A percentile compares a stretch with the other conserved stretches of the same genome.
Conservation (phyloP, 2,888 invertebrate species). For the Eugnorisma glareosa region DNA sequence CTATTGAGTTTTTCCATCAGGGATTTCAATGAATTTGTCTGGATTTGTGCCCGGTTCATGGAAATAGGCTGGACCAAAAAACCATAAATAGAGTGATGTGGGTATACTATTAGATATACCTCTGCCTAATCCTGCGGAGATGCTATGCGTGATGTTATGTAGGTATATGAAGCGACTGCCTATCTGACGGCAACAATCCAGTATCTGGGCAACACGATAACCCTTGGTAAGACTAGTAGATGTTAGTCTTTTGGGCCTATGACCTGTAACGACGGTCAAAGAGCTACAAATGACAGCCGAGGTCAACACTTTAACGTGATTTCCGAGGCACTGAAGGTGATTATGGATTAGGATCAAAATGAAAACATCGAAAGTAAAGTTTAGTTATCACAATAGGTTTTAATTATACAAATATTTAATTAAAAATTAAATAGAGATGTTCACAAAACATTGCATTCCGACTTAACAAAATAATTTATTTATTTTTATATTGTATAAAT, state of each 20-base stretch:
- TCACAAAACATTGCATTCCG: conserved; percentile 55
- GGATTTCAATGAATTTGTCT: neutral
- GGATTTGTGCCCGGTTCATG: neutral
- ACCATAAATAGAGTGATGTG: neutral
- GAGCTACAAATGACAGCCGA: neutral
- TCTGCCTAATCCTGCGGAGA: neutral
- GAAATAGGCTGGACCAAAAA: neutral
- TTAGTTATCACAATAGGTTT: conserved; percentile 64
- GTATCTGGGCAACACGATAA: too few relatives aligned
- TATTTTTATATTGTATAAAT: conserved; percentile 60
- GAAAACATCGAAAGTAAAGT: conserved; percentile 6
- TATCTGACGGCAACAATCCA: too few relatives aligned
- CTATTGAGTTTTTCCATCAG: neutral
- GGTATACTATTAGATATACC: neutral
- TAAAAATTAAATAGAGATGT: conserved; percentile 38
- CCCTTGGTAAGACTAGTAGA: too few relatives aligned
- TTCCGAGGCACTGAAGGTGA: neutral
- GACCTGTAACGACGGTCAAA: neutral
- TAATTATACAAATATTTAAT: conserved; percentile 49
- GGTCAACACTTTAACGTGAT: neutral
- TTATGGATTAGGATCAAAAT: neutral
- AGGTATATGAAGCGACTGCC: neutral
- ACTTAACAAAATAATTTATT: conserved; percentile 42
- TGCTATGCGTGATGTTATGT: neutral
- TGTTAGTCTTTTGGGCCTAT: neutral